Evolutionary conservation across 2,888 invertebrate genomes (phyloP).

Genomic region (Mamestra brassicae): DNA sequence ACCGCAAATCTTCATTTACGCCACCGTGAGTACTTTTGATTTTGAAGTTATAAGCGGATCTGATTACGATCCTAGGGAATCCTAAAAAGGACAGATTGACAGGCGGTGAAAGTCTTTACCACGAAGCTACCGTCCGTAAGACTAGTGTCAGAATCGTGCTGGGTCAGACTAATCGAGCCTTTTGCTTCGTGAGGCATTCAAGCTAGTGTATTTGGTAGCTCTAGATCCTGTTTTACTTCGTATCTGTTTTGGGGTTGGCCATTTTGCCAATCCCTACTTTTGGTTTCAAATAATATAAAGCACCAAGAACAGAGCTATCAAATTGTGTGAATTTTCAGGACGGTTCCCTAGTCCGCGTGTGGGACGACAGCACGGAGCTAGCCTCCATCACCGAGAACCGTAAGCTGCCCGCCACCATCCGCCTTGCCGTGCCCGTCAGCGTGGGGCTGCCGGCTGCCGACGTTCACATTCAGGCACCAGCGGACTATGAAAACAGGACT

Average conservation of each 20-base stretch:
- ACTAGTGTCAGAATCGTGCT: conserved; percentile 92
- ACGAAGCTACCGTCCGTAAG: conserved; percentile 92
- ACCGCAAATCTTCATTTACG: conserved; percentile 93
- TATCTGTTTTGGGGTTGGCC: background rate
- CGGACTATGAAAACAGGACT: conserved; percentile 92
- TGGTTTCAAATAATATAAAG: too few species aligned
- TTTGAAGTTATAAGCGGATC: background rate
- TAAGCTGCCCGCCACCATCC: conserved; percentile 91
- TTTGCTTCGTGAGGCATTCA: conserved; percentile 62
- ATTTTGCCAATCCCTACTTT: too few species aligned
- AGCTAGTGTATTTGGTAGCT: background rate
- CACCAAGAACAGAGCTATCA: too few species aligned
- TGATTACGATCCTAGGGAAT: background rate
- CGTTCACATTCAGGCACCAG: conserved; percentile 94
- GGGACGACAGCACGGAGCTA: conserved; percentile 93
- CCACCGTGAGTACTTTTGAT: conserved; percentile 83
- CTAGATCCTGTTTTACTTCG: background rate
- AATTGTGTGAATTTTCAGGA: conserved; percentile 71
- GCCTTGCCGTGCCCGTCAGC: conserved; percentile 92
- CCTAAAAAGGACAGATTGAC: background rate
- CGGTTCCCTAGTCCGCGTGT: conserved; percentile 83
- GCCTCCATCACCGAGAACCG: conserved; percentile 85
- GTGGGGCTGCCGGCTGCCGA: conserved; percentile 93
- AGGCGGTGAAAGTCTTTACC: conserved; percentile 91
- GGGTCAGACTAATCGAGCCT: conserved; percentile 96